Evolutionary conservation across 2,797 vertebrate genomes (phyloP).

Genomic region (Aplochiton taeniatus): DNA sequence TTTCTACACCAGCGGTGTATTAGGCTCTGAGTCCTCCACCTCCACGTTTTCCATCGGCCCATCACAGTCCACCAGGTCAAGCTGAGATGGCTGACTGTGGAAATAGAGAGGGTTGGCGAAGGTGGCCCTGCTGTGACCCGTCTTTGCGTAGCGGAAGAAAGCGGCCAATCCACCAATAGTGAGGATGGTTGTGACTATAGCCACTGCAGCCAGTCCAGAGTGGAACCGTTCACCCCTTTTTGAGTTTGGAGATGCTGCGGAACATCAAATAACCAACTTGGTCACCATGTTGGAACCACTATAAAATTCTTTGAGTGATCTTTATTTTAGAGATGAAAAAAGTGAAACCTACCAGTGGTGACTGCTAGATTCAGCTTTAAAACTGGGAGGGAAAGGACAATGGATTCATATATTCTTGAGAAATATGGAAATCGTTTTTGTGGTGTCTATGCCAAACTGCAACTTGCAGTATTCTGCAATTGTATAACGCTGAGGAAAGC

Average conservation of each 20-base stretch:
- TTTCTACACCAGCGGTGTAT: no score
- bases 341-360: no score
- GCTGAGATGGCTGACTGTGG: conserved; percentile 38
- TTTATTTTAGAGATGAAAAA: no score
- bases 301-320: no score
- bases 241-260: background rate
- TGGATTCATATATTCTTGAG: no score
- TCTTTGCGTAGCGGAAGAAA: background rate
- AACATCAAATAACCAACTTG: background rate
- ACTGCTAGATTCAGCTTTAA: no score
- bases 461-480: background rate
- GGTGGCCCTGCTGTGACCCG: conserved; percentile 38
- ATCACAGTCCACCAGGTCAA: conserved; percentile 68
- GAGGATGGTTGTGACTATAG: background rate
- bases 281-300: no score
- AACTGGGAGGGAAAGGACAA: no score
- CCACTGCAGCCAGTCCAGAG: background rate
- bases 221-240: background rate
- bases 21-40: conserved; percentile 23
- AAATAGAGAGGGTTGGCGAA: conserved; percentile 72
- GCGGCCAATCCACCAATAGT: background rate
- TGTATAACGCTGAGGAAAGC: no score
- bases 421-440: no score
- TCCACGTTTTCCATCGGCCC: conserved; percentile 69
- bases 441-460: no score